phyloP scores from a whole-genome alignment of 2,113 vertebrate species.

The Anarhynchus alexandrinus region DNA sequence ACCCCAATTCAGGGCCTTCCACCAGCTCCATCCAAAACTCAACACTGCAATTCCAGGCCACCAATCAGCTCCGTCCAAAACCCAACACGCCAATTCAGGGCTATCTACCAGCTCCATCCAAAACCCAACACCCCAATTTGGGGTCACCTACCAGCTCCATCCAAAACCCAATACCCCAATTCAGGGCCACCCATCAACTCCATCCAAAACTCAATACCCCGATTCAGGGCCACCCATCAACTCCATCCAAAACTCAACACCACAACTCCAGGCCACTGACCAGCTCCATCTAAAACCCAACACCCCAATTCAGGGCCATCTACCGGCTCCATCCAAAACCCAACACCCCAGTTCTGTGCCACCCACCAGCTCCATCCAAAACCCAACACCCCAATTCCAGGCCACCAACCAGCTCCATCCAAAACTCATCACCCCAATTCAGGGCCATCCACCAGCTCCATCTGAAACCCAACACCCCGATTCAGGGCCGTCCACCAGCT shows the following conservation, averaged over 20 bases:
- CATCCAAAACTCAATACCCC: not conserved
- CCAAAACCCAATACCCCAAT: too few species aligned
- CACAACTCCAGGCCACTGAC: fast-evolving
- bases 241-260: too few species aligned
- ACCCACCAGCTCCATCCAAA: not conserved
- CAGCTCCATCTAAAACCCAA: too few species aligned
- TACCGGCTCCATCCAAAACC: not conserved
- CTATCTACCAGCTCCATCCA: too few species aligned
- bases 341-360: fast-evolving
- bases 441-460: not conserved
- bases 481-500: too few species aligned
- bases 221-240: fast-evolving
- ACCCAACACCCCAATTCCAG: not conserved
- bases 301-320: fast-evolving
- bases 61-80: too few species aligned
- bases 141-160: too few species aligned
- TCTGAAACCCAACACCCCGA: not conserved
- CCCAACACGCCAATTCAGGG: too few species aligned
- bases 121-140: too few species aligned
- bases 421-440: not conserved
- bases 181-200: not conserved
- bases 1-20: fast-evolving
- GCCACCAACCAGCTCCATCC: too few species aligned
- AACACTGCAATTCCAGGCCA: fast-evolving
- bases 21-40: too few species aligned